Percentiles rank a stretch among this genome's conserved stretches.
These are phyloP conservation scores for Phenacoccus solenopsis DNA, from an alignment of 1,140 invertebrate species.

Conservation along the genomic window DNA sequence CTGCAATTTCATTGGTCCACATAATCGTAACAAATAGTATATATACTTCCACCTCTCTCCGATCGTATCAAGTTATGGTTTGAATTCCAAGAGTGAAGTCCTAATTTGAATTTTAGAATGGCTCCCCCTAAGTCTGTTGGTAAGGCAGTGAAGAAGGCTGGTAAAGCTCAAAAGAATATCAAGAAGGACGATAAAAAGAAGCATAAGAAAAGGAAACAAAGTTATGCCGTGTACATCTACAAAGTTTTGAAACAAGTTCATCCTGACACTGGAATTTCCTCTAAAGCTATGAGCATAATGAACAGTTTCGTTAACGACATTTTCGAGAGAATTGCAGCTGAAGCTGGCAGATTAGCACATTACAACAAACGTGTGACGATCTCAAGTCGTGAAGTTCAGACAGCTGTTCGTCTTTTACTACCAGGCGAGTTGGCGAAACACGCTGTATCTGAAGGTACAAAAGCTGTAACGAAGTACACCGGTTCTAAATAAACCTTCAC, in stretches of 20 bases:
- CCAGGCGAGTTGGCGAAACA: constrained; percentile 46
- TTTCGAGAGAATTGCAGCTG: constrained; percentile 53
- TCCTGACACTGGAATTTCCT: constrained; percentile 51
- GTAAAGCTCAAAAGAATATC: constrained; percentile 40
- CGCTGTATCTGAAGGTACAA: constrained; percentile 29
- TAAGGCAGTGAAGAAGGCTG: constrained; percentile 37
- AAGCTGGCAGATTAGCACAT: constrained; percentile 52
- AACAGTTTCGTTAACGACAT: constrained; percentile 52
- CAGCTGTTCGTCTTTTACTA: too few species aligned
- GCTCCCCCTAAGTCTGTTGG: too few species aligned
- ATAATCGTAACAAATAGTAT: too few species aligned
- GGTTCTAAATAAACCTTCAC: constrained; percentile 32
- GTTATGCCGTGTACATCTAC: constrained; percentile 54
- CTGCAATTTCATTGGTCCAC: too few species aligned
- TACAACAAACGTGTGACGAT: constrained; percentile 55
- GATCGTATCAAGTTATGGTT: too few species aligned
- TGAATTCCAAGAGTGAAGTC: too few species aligned
- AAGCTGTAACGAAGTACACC: constrained; percentile 33
- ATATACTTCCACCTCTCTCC: too few species aligned
- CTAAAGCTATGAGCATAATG: constrained; percentile 47
- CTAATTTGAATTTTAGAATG: too few species aligned
- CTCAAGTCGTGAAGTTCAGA: constrained; percentile 41
- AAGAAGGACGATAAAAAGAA: constrained; percentile 37
- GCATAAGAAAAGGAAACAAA: constrained; percentile 47
- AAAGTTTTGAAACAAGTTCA: constrained; percentile 58